These are phyloP conservation scores for Ricordea florida DNA, from an alignment of 92 coral and sea anemone genomes.

Conservation along the genomic window DNA sequence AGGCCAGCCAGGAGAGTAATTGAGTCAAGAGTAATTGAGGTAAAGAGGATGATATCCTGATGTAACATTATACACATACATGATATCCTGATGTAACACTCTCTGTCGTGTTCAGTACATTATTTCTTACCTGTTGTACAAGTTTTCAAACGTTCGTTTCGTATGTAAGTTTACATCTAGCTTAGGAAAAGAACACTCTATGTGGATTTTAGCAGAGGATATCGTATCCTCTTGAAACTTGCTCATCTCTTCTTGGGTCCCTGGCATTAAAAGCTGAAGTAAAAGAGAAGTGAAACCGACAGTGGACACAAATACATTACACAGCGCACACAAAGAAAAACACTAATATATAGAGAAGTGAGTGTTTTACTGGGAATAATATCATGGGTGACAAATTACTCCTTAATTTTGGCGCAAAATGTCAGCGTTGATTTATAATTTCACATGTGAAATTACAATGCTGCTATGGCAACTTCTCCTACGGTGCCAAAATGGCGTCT, in stretches of 20 bases:
- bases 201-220: conserved; percentile 72
- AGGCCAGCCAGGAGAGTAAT: conserved; percentile 12
- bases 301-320: not conserved
- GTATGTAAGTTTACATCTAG: conserved; percentile 92
- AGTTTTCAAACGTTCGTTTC: conserved; percentile 81
- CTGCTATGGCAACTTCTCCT: too few species aligned
- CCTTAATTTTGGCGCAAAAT: too few species aligned
- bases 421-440: too few species aligned
- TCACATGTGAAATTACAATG: too few species aligned
- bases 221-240: conserved; percentile 90
- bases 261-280: conserved; percentile 89
- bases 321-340: too few species aligned
- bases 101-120: not conserved
- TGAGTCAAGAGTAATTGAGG: not conserved
- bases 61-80: not conserved
- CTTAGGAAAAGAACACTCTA: conserved; percentile 83
- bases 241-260: conserved; percentile 88
- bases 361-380: too few species aligned
- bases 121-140: conserved; percentile 88
- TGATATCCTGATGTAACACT: not conserved
- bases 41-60: not conserved
- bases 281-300: not conserved
- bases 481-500: too few species aligned
- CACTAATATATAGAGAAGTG: too few species aligned
- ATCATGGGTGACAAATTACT: too few species aligned